These are phyloP conservation scores for Chrysina gloriosa DNA, from an alignment of 2,888 invertebrate genomes.

Conservation along the genomic window DNA sequence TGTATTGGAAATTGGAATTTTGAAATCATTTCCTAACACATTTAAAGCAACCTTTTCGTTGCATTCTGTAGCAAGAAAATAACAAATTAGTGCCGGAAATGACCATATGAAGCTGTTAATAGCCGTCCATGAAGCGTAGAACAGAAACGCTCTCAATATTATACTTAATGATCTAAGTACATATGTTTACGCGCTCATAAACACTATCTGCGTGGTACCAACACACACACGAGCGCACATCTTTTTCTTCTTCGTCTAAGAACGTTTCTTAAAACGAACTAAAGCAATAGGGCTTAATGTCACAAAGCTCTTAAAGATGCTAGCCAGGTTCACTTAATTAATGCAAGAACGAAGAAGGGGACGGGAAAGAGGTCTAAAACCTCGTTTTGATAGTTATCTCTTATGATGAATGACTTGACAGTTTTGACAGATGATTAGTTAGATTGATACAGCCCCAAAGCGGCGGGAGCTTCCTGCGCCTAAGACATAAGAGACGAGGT, in stretches of 20 bases:
- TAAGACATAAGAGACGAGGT: neutral
- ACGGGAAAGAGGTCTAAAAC: conserved; percentile 40
- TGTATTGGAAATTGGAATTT: too few species aligned
- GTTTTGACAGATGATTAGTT: conserved; percentile 53
- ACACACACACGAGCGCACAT: neutral
- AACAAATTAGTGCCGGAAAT: conserved; percentile 2
- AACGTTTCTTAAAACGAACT: conserved; percentile 2
- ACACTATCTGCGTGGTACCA: neutral
- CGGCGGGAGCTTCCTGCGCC: conserved; percentile 41
- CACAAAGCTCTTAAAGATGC: neutral
- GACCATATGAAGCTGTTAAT: neutral
- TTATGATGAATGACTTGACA: conserved; percentile 54
- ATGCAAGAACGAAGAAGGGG: conserved; percentile 29
- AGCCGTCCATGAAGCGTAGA: neutral
- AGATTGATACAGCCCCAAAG: conserved; percentile 45
- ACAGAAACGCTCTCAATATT: neutral
- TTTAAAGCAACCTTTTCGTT: neutral
- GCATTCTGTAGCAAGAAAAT: neutral
- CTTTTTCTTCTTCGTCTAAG: neutral
- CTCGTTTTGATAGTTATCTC: conserved; percentile 51
- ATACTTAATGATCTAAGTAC: conserved; percentile 2
- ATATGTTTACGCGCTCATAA: neutral
- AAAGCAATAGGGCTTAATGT: conserved; percentile 2
- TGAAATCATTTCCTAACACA: neutral
- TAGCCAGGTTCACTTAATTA: conserved; percentile 35